Evolutionary conservation across 2,797 vertebrate species (phyloP).

Genomic region (Pangasius macronema): DNA sequence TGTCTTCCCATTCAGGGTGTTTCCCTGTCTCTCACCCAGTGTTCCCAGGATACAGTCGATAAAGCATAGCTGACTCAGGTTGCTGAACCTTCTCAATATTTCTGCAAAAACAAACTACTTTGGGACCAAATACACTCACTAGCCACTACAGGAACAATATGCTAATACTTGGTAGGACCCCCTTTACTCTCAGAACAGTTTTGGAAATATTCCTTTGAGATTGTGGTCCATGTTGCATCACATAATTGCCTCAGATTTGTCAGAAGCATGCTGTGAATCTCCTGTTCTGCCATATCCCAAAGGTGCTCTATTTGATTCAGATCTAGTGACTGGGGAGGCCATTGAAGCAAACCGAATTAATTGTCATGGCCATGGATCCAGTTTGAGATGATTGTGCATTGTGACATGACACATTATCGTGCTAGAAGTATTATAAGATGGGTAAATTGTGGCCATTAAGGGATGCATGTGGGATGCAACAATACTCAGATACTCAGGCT

Average conservation of each 20-base stretch:
- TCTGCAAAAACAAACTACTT: neutral
- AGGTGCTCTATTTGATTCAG: neutral
- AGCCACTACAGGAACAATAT: neutral
- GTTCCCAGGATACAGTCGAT: neutral
- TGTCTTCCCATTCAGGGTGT: neutral
- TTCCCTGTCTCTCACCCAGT: neutral
- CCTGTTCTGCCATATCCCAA: neutral
- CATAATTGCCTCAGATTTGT: neutral
- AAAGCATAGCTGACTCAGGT: neutral
- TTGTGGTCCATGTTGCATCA: neutral
- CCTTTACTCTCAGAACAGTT: neutral
- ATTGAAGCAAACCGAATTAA: neutral
- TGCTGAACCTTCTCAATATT: neutral
- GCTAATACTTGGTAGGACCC: neutral
- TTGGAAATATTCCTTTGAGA: neutral
- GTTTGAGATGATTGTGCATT: neutral
- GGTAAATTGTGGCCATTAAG: neutral
- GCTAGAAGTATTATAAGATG: neutral
- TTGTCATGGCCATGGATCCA: neutral
- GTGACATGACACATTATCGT: neutral
- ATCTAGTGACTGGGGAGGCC: neutral
- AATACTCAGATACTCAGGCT: neutral
- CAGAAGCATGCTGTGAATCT: neutral
- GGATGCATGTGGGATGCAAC: neutral
- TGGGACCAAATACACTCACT: neutral